Evolutionary conservation across 2,888 invertebrate species (phyloP).

Genomic region (Mesorhabditis belari): DNA sequence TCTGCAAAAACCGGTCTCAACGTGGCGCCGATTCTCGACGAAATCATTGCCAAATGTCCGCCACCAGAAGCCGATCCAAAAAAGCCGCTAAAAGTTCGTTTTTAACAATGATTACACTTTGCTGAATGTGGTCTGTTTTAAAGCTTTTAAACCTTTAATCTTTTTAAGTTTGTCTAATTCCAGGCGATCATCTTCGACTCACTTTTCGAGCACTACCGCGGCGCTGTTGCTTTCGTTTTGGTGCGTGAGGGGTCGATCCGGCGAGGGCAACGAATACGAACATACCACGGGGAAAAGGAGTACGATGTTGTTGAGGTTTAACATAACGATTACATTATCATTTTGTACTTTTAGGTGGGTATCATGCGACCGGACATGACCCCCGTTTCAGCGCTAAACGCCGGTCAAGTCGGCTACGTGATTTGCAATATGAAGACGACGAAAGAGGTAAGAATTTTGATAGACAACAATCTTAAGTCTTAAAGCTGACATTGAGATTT

Average conservation of each 20-base stretch:
- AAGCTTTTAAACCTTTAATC: neutral
- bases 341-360: conserved; percentile 59
- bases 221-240: conserved; percentile 71
- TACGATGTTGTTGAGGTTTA: conserved; percentile 69
- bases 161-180: neutral
- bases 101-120: neutral
- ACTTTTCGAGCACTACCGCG: conserved; percentile 81
- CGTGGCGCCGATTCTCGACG: conserved; percentile 67
- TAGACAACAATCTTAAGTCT: neutral
- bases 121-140: neutral
- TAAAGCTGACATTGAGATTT: neutral
- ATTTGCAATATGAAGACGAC: conserved; percentile 71
- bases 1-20: conserved; percentile 88
- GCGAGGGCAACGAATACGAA: conserved; percentile 68
- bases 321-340: neutral
- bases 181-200: conserved; percentile 82
- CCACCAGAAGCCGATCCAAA: conserved; percentile 51
- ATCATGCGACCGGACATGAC: conserved; percentile 68
- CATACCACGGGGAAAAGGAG: conserved; percentile 66
- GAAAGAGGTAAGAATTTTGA: too few relatives aligned
- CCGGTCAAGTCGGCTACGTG: conserved; percentile 88
- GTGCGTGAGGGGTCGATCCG: conserved; percentile 71
- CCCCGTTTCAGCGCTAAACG: conserved; percentile 54
- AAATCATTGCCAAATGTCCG: conserved; percentile 27
- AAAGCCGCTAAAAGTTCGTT: conserved; percentile 63